Percentiles rank a stretch among this genome's conserved stretches.
Conservation (phyloP, 2,113 vertebrate genomes). For the Gopherus flavomarginatus region DNA sequence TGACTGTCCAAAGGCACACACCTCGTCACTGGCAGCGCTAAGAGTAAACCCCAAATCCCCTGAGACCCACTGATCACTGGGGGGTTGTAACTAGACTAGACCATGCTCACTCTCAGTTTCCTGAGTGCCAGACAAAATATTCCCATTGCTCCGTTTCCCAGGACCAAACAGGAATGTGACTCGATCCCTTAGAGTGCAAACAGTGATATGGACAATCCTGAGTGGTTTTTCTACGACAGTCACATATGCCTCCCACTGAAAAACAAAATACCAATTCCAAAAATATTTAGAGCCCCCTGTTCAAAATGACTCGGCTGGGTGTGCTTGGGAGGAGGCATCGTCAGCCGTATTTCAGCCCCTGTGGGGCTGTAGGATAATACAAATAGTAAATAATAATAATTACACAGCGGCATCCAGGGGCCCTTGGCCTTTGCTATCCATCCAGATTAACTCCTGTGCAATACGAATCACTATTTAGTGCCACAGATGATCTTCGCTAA, state of each 20-base stretch:
- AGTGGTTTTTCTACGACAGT: not conserved
- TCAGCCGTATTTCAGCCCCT: conserved; percentile 1
- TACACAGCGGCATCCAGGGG: not conserved
- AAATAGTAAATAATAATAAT: not conserved
- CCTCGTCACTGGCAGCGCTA: not conserved
- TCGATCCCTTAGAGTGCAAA: accelerated
- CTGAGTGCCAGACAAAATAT: too few relatives aligned
- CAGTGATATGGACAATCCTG: not conserved
- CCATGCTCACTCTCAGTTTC: not conserved
- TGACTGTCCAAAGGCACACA: too few relatives aligned
- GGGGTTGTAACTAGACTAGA: not conserved
- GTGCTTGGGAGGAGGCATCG: not conserved
- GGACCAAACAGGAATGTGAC: not conserved
- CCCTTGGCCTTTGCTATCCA: conserved; percentile 14
- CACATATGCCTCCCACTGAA: not conserved
- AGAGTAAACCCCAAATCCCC: not conserved
- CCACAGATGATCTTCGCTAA: conserved; percentile 29
- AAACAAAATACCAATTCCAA: conserved; percentile 29
- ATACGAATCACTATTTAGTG: conserved; percentile 36
- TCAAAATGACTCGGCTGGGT: not conserved
- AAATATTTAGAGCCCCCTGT: conserved; percentile 44
- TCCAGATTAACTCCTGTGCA: not conserved
- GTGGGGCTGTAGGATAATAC: not conserved
- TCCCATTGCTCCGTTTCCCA: accelerated
- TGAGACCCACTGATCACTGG: not conserved